phyloP scores from a whole-genome alignment of 1,140 invertebrate species.

The Ceratina calcarata region DNA sequence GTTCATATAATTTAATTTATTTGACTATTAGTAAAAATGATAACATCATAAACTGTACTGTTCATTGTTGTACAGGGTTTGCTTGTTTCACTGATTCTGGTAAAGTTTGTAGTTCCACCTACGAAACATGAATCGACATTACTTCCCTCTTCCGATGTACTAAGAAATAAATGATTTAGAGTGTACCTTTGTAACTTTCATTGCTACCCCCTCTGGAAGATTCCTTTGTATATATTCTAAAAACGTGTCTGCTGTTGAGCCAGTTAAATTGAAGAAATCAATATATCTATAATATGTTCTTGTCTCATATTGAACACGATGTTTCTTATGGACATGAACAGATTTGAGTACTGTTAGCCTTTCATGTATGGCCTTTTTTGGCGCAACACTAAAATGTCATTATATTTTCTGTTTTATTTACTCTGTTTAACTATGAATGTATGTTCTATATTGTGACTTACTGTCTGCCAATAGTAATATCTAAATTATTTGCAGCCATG shows the following conservation, averaged over 20 bases:
- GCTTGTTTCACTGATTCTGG: slow-evolving; percentile 54
- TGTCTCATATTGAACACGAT: slow-evolving; percentile 97
- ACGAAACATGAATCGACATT: slow-evolving; percentile 56
- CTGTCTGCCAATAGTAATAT: slow-evolving; percentile 88
- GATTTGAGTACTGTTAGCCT: slow-evolving; percentile 92
- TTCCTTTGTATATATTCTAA: slow-evolving; percentile 98
- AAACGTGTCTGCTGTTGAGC: slow-evolving; percentile 96
- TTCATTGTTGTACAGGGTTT: not conserved
- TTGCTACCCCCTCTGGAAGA: slow-evolving; percentile 97
- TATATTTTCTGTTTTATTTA: not conserved
- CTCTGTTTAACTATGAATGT: not conserved
- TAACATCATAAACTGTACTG: not conserved
- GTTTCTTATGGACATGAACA: slow-evolving; percentile 95
- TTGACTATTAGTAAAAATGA: slow-evolving; percentile 28
- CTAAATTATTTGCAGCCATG: slow-evolving; percentile 89
- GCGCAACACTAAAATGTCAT: slow-evolving; percentile 83
- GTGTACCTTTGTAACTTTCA: slow-evolving; percentile 94
- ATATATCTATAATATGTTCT: slow-evolving; percentile 95
- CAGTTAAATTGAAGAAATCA: slow-evolving; percentile 92
- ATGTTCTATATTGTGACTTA: slow-evolving; percentile 75
- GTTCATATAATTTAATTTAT: slow-evolving; percentile 31
- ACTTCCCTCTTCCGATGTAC: slow-evolving; percentile 5
- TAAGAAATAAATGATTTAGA: slow-evolving; percentile 41
- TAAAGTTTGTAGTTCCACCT: slow-evolving; percentile 81
- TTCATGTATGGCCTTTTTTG: slow-evolving; percentile 87